Percentiles rank a stretch among this genome's conserved stretches.
phyloP scores from a whole-genome alignment of 2,888 invertebrate species.

The Metallyticus violacea region DNA sequence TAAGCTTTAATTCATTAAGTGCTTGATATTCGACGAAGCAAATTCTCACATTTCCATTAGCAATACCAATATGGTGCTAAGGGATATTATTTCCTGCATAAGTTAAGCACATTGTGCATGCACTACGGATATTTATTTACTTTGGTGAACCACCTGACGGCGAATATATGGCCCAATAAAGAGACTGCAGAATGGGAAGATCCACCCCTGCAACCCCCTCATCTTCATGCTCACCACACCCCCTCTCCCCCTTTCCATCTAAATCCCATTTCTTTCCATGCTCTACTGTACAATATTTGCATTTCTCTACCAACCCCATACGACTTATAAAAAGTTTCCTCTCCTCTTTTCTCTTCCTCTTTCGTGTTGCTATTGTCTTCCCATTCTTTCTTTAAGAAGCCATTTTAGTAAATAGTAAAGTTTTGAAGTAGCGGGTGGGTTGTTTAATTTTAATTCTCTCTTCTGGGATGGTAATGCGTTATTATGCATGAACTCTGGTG shows the following conservation, averaged over 20 bases:
- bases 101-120: background rate
- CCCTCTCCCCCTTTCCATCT: background rate
- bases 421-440: background rate
- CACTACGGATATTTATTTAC: background rate
- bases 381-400: background rate
- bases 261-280: slow-evolving; percentile 2
- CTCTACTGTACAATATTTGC: slow-evolving; percentile 7
- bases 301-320: slow-evolving; percentile 8
- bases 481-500: background rate
- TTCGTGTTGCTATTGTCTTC: background rate
- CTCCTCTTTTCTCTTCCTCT: background rate
- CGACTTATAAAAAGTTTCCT: slow-evolving; percentile 4
- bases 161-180: background rate
- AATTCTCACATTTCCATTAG: background rate
- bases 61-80: background rate
- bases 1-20: too few species aligned
- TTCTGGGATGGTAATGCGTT: background rate
- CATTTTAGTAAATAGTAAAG: slow-evolving; percentile 7
- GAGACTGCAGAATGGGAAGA: background rate
- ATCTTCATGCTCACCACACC: background rate
- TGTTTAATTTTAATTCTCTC: slow-evolving; percentile 11
- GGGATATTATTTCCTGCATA: background rate
- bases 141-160: background rate
- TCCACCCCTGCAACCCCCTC: too few species aligned
- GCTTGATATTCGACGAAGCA: too few species aligned